Evolutionary conservation across 2,888 invertebrate species (phyloP).

Genomic region (Lithophane leautieri): DNA sequence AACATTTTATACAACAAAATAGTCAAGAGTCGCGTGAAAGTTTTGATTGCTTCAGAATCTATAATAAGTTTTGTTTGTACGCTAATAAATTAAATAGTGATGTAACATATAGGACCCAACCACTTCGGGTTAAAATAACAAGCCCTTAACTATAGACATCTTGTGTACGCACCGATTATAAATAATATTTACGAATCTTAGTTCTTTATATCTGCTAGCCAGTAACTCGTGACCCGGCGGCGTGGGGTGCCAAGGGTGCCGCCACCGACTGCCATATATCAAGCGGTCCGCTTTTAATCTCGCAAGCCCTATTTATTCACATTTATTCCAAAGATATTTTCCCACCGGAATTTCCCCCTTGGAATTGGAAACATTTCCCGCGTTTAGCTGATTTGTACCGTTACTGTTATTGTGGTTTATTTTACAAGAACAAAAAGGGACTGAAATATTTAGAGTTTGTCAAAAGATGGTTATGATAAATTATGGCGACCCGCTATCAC

Average conservation of each 20-base stretch:
- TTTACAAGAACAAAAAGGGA: conserved; percentile 80
- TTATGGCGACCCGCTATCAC: conserved; percentile 71
- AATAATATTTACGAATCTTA: conserved; percentile 72
- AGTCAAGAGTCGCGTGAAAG: not conserved
- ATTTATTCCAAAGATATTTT: conserved; percentile 88
- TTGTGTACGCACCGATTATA: conserved; percentile 53
- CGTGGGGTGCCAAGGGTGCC: conserved; percentile 69
- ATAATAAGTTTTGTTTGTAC: conserved; percentile 15
- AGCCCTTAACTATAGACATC: conserved; percentile 11
- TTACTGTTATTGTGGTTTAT: conserved; percentile 82
- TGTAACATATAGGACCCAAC: conserved; percentile 5
- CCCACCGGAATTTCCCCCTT: conserved; percentile 87
- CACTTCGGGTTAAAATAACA: conserved; percentile 23
- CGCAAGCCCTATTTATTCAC: conserved; percentile 88
- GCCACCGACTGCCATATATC: conserved; percentile 82
- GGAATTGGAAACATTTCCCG: conserved; percentile 86
- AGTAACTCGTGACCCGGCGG: conserved; percentile 70
- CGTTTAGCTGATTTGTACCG: conserved; percentile 86
- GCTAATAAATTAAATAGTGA: conserved; percentile 24
- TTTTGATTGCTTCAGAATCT: conserved; percentile 27
- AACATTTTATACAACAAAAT: conserved; percentile 20
- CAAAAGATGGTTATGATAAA: conserved; percentile 78
- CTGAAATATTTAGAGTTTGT: conserved; percentile 80
- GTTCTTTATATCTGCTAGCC: conserved; percentile 75
- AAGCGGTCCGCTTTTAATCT: conserved; percentile 86